Percentiles rank a stretch among this genome's conserved stretches.
Evolutionary conservation across 2,113 vertebrate species (phyloP).

Genomic region (Motacilla alba): DNA sequence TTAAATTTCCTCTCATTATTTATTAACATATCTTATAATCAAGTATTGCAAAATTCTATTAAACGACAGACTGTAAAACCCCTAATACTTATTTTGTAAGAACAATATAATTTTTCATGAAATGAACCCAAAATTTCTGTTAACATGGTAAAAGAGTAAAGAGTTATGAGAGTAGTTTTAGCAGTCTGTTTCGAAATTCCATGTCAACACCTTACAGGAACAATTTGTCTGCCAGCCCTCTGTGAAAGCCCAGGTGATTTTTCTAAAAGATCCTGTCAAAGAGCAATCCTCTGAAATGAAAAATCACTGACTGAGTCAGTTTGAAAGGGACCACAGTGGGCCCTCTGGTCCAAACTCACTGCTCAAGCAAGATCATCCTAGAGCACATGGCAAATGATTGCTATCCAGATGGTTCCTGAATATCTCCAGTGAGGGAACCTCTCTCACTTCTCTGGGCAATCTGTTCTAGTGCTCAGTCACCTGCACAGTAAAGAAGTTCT

Average conservation of each 20-base stretch:
- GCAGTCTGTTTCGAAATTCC: neutral
- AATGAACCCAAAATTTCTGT: neutral
- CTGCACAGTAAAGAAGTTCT: neutral
- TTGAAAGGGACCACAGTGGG: neutral
- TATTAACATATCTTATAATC: neutral
- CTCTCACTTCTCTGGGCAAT: neutral
- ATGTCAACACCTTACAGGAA: neutral
- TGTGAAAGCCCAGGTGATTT: neutral
- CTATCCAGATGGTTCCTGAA: neutral
- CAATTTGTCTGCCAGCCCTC: neutral
- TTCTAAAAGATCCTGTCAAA: neutral
- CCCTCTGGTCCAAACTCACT: neutral
- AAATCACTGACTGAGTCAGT: neutral
- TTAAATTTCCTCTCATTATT: neutral
- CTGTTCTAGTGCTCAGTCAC: neutral
- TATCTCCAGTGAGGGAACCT: neutral
- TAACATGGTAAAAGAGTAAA: neutral
- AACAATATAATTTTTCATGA: neutral
- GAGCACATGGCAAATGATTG: neutral
- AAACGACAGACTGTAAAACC: neutral
- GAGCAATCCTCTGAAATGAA: neutral
- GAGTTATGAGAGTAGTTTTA: neutral
- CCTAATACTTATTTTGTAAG: neutral
- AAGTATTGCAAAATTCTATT: neutral
- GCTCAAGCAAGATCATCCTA: neutral